Percentiles rank a stretch among this genome's conserved stretches.
phyloP scores from a whole-genome alignment of 2,797 vertebrate species.

The Gambusia yucatana region DNA sequence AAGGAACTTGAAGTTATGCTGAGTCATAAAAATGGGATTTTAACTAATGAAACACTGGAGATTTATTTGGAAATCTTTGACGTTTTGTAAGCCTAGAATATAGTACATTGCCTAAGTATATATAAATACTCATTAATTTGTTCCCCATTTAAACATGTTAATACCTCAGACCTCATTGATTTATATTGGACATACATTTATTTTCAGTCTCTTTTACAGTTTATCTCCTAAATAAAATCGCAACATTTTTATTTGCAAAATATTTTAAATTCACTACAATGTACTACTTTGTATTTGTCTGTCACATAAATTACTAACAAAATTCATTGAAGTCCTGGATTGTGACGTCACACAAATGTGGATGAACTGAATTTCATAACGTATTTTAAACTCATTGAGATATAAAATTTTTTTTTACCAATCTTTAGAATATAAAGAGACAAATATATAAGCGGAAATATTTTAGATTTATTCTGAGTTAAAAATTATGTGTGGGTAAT shows the following conservation, averaged over 20 bases:
- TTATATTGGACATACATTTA: not conserved
- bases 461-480: not conserved
- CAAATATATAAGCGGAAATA: not conserved
- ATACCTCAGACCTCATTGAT: not conserved
- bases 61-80: not conserved
- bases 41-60: not conserved
- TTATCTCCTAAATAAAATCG: not conserved
- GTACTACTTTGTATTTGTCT: not conserved
- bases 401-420: not conserved
- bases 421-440: not conserved
- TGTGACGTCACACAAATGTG: not conserved
- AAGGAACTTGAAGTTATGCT: not conserved
- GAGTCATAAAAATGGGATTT: not conserved
- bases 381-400: not conserved
- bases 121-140: not conserved
- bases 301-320: not conserved
- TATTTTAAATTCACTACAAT: not conserved
- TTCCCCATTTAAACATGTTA: not conserved
- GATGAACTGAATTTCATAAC: not conserved
- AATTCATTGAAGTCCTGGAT: not conserved
- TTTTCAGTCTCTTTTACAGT: not conserved
- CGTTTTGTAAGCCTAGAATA: not conserved
- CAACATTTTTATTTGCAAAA: not conserved
- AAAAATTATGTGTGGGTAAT: not conserved
- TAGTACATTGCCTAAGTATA: not conserved